These are phyloP conservation scores for Cheilosia soror DNA, from an alignment of 2,888 invertebrate genomes.

Conservation along the genomic window DNA sequence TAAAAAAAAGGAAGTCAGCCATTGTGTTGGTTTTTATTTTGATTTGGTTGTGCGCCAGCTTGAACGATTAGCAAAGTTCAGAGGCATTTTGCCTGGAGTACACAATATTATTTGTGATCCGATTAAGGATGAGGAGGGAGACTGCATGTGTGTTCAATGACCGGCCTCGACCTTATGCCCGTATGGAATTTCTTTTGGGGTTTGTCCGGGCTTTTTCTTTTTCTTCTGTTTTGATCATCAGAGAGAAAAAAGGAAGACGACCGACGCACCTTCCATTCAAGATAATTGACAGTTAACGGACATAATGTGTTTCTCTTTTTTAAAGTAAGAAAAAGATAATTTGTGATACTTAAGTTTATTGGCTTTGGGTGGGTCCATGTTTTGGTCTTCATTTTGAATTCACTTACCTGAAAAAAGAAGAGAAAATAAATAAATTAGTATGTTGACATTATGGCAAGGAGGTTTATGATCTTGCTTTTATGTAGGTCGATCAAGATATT, in stretches of 20 bases:
- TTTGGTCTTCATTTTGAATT: slow-evolving; percentile 14
- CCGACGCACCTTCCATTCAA: slow-evolving; percentile 43
- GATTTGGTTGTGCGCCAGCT: slow-evolving; percentile 35
- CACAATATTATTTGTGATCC: slow-evolving; percentile 1
- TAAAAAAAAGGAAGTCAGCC: slow-evolving; percentile 47
- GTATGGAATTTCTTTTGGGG: slow-evolving; percentile 15
- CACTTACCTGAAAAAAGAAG: slow-evolving; percentile 55
- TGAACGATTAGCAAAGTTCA: slow-evolving; percentile 64
- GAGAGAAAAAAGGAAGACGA: background rate
- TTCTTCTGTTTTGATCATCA: slow-evolving; percentile 4
- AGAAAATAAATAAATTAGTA: slow-evolving; percentile 18
- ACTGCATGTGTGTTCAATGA: slow-evolving; percentile 61
- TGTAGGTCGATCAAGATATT: slow-evolving; percentile 16
- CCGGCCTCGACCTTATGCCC: slow-evolving; percentile 67
- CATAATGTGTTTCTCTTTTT: slow-evolving; percentile 8
- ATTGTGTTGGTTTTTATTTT: slow-evolving; percentile 34
- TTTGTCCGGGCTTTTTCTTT: slow-evolving; percentile 36
- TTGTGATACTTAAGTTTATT: slow-evolving; percentile 41
- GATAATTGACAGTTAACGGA: slow-evolving; percentile 52
- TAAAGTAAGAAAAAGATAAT: slow-evolving; percentile 11
- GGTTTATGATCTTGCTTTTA: slow-evolving; percentile 20
- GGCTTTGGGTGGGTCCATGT: slow-evolving; percentile 13
- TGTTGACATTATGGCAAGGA: slow-evolving; percentile 10
- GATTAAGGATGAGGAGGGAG: background rate
- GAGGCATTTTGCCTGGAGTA: slow-evolving; percentile 33